These are phyloP conservation scores for Prosapia bicincta DNA, from an alignment of 2,888 invertebrate species.

Conservation along the genomic window DNA sequence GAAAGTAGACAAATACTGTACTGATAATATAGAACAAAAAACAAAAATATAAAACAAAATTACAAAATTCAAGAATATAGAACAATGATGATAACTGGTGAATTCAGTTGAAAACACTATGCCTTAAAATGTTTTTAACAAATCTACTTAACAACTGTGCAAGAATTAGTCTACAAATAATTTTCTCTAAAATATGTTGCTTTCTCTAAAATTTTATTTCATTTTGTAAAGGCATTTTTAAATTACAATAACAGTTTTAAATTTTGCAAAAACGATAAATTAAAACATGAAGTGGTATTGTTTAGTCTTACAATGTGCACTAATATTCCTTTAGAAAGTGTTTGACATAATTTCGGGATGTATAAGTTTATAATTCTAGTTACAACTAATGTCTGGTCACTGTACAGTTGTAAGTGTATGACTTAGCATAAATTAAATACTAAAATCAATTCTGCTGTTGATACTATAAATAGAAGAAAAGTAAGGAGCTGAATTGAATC, in stretches of 20 bases:
- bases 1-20: no score
- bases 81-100: no score
- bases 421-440: slow-evolving; percentile 27
- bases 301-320: background rate
- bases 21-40: no score
- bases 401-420: slow-evolving; percentile 31
- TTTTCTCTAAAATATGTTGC: no score
- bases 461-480: slow-evolving; percentile 28
- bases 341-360: slow-evolving; percentile 6
- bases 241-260: background rate
- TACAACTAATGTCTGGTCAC: slow-evolving; percentile 17
- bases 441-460: slow-evolving; percentile 30
- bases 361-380: slow-evolving; percentile 14
- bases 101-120: no score
- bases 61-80: no score
- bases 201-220: background rate
- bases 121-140: no score
- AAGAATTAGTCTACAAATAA: no score
- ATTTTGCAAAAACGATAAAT: no score
- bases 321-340: slow-evolving; percentile 6
- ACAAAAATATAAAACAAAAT: no score
- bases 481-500: background rate
- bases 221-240: background rate
- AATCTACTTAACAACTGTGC: no score
- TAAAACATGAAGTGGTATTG: no score